phyloP scores from a whole-genome alignment of 2,797 vertebrate species.

The Platyrinchus mystaceus region DNA sequence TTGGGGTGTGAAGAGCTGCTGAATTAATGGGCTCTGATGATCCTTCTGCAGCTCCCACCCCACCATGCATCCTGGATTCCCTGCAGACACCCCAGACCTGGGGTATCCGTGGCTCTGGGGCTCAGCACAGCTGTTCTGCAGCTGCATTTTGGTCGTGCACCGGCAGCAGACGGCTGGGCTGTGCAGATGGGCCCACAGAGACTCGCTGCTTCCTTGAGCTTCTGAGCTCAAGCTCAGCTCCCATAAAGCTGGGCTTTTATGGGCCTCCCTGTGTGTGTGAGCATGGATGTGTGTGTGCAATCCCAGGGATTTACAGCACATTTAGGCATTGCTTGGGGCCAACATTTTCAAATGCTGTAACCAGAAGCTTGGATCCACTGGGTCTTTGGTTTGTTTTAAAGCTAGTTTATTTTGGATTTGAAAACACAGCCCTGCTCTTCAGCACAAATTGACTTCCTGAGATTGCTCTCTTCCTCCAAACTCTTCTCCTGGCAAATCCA shows the following conservation, averaged over 20 bases:
- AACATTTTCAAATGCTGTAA: not conserved
- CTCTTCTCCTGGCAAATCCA: not conserved
- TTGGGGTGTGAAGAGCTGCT: not conserved
- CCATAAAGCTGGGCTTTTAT: not conserved
- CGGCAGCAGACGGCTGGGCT: not conserved
- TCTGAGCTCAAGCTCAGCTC: not conserved
- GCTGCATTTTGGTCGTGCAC: not conserved
- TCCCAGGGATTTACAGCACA: not conserved
- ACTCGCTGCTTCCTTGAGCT: not conserved
- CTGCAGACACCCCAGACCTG: not conserved
- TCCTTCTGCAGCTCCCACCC: not conserved
- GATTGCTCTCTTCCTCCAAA: not conserved
- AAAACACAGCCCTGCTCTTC: not conserved
- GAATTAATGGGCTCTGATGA: not conserved
- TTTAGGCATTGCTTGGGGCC: not conserved
- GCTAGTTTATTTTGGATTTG: slow-evolving; percentile 11
- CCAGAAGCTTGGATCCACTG: slow-evolving; percentile 13
- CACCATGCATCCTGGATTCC: not conserved
- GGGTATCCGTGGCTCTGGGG: not conserved
- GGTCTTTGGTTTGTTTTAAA: not conserved
- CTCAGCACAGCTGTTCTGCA: slow-evolving; percentile 9
- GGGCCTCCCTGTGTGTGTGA: not conserved
- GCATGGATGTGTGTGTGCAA: not conserved
- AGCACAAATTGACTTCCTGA: not conserved
- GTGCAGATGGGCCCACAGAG: not conserved